Evolutionary conservation across 2,797 vertebrate species (phyloP).

Genomic region (Thripadectes ignobilis): DNA sequence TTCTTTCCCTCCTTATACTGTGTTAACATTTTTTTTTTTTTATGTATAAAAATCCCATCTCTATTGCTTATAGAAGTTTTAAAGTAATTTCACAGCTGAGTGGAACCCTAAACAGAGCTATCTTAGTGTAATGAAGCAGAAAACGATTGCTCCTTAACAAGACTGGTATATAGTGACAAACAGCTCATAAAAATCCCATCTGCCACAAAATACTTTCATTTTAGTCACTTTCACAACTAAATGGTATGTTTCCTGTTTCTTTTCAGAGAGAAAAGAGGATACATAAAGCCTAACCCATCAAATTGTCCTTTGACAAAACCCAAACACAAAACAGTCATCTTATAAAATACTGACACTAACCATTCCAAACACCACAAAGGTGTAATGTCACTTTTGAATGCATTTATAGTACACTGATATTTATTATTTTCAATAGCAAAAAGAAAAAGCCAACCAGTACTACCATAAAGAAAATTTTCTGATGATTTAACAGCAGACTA

Average conservation of each 20-base stretch:
- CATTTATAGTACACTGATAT: background rate
- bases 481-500: background rate
- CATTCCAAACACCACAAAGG: background rate
- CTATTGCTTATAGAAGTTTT: slow-evolving; percentile 79
- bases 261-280: slow-evolving; percentile 60
- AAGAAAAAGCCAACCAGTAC: background rate
- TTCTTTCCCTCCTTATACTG: slow-evolving; percentile 63
- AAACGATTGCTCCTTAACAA: slow-evolving; percentile 82
- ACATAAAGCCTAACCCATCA: slow-evolving; percentile 53
- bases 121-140: slow-evolving; percentile 84
- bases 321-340: background rate
- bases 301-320: slow-evolving; percentile 42
- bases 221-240: slow-evolving; percentile 74
- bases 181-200: slow-evolving; percentile 84
- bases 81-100: slow-evolving; percentile 84
- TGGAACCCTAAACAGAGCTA: slow-evolving; percentile 81
- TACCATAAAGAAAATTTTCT: background rate
- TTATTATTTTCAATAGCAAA: background rate
- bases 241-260: slow-evolving; percentile 73
- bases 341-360: slow-evolving; percentile 23
- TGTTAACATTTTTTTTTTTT: slow-evolving; percentile 49
- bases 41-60: slow-evolving; percentile 64
- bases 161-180: slow-evolving; percentile 81
- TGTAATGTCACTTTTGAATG: background rate
- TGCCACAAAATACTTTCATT: slow-evolving; percentile 75